phyloP scores from a whole-genome alignment of 2,888 invertebrate genomes.

The Spilosoma lubricipeda region DNA sequence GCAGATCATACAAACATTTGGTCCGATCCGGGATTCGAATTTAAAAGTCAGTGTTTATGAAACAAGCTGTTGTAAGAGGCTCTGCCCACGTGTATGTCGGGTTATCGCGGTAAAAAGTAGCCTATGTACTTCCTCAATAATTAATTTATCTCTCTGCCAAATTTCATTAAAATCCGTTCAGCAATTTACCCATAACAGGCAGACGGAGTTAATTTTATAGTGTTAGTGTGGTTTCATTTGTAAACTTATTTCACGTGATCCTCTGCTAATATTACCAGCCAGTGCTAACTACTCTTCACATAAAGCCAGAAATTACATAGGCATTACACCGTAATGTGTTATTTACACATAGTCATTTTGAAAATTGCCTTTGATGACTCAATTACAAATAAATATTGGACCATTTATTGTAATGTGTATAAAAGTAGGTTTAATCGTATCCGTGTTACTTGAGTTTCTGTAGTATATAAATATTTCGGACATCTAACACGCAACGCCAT shows the following conservation, averaged over 20 bases:
- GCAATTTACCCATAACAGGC: too few relatives aligned
- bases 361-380: conserved; percentile 4
- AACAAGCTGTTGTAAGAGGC: too few relatives aligned
- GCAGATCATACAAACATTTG: too few relatives aligned
- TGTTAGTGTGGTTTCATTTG: background rate
- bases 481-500: too few relatives aligned
- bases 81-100: too few relatives aligned
- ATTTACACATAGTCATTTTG: background rate
- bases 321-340: background rate
- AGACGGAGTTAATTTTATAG: too few relatives aligned
- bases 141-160: too few relatives aligned
- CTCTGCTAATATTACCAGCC: background rate
- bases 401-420: background rate
- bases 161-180: too few relatives aligned
- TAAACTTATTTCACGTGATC: background rate
- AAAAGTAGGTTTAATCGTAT: background rate
- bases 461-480: background rate
- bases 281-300: background rate
- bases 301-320: background rate
- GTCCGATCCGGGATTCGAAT: too few relatives aligned
- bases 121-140: too few relatives aligned
- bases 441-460: background rate
- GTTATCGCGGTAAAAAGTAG: too few relatives aligned
- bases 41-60: too few relatives aligned
- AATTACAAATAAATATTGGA: conserved; percentile 1